Base-by-base conservation (phyloP, 30 jellyfish, hydroid and myxozoan genomes). In the Aurelia aurita complex sp. Pacific region DNA sequence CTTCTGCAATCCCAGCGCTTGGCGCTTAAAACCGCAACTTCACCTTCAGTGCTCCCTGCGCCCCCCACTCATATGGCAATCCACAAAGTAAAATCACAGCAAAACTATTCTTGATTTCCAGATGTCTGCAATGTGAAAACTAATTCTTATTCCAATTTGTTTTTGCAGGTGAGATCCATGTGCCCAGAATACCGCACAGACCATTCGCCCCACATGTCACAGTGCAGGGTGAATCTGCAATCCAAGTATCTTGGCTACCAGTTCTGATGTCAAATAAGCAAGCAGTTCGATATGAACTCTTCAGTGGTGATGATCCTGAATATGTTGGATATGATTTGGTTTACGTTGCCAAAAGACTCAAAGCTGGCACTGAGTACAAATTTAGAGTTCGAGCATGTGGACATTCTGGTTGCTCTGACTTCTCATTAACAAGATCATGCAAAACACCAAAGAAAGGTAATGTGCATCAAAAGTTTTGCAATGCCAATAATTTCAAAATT, bases 191-290 rank as follows among this genome's bases (percentile, higher is more conserved):
- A 7, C 95, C 89, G 5, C 89, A 83, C 87, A 74, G 91, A 51
- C 98, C 98, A 2, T 91, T 91, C 81, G 96, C 98, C 17, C 98
- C 98, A 29, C 94, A 91, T 57, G 87, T 78, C 13, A 51, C 81
- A 17, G 90, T 82, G 18, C 73, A 77, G 16, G 79, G 98, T 52
- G 78, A 83, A 50, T 85, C 91, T 9, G 98, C 81, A 60, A 81
- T 91, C 63, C 85, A 71, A 76, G 91, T 91, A 2, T 67, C 96
- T 11, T 91, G 98, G 98, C 85, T 91, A 54, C 98, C 98, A 54
- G 94, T 81, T 55, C 77, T 78, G 2, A 76, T 67, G 57, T 57
- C 88, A n/a, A 76, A 73, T 42, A 74, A 70, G 33, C 91, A 74
- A 29, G 84, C 86, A 17, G 91, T 70, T 1, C 69, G 85, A 54